Base-by-base conservation (phyloP, 2,888 invertebrate species). In the Drosophila multiciliata region DNA sequence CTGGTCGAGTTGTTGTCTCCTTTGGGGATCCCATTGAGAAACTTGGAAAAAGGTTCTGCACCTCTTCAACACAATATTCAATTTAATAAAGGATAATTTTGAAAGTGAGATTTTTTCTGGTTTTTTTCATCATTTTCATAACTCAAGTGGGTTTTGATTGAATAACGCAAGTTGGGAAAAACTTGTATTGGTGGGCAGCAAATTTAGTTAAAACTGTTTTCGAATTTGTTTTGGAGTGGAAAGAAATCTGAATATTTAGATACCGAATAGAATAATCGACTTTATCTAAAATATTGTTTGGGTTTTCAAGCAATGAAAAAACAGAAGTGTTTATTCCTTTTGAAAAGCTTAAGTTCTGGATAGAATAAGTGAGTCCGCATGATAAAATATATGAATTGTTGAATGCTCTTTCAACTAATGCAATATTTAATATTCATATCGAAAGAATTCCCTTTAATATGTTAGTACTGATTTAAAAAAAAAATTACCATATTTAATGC, bases 81-180 rank as follows among this genome's bases (percentile, higher is more conserved):
- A 77, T 75, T 68, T 64, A 63, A 67, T 81, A 75, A 83, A 70
- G 76, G 76, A 82, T 82, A 75, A 69, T 48, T 61, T 42, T 26
- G 55, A 49, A 59, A 61, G 54, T 60, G 45, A 62, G 60, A 57
- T 52, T 53, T 58, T 62, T 60, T 23, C 50, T 17, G 38, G 38
- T 38, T 38, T 42, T 20, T 61, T 55, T 48, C 17, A 58, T 55
- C 45, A 7, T 57, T 48, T 35, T 35, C 48, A 45, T 54, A 45
- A 1, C 40, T 68, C 62, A 65, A 83, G 83, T 72, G 69, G 38
- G 50, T 55, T 61, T 65, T 83, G 77, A 81, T 80, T 82, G 72
- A 69, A 73, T 63, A 52, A 45, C 15, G 38, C 38, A 76, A 76
- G 64, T 63, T 76, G 29, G 9, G 26, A 7, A 9, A 49, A 54